Conservation (phyloP, 2,888 invertebrate genomes). For the Lathronympha strigana region DNA sequence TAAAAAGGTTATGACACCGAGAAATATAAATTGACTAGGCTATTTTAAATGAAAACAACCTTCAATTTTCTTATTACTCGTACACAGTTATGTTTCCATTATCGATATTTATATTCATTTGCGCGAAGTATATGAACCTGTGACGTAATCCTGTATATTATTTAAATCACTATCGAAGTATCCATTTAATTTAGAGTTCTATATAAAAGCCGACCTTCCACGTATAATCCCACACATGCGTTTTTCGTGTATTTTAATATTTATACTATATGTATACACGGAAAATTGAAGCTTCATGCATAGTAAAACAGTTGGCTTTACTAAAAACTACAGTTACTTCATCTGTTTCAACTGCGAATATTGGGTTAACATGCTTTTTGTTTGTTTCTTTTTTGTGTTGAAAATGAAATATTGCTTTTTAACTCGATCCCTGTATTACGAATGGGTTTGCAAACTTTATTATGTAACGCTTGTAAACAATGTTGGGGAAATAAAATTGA, state of each 20-base stretch:
- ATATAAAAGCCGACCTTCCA: neutral
- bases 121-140: no score
- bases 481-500: conserved; percentile 2
- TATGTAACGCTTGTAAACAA: conserved; percentile 18
- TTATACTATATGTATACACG: neutral
- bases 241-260: conserved; percentile 8
- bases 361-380: conserved; percentile 11
- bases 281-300: conserved; percentile 1
- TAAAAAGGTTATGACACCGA: no score
- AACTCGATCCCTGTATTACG: conserved; percentile 24
- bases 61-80: no score
- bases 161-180: neutral
- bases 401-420: conserved; percentile 30
- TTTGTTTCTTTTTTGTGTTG: conserved; percentile 12
- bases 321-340: conserved; percentile 4
- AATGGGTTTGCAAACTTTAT: conserved; percentile 18
- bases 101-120: no score
- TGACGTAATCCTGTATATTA: neutral
- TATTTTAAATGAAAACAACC: no score
- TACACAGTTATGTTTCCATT: no score
- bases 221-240: neutral
- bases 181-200: neutral
- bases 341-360: conserved; percentile 1
- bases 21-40: no score
- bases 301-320: neutral